Percentiles rank a stretch among this genome's conserved stretches.
phyloP scores from a whole-genome alignment of 2,797 vertebrate species.

The Acrossocheilus fasciatus region DNA sequence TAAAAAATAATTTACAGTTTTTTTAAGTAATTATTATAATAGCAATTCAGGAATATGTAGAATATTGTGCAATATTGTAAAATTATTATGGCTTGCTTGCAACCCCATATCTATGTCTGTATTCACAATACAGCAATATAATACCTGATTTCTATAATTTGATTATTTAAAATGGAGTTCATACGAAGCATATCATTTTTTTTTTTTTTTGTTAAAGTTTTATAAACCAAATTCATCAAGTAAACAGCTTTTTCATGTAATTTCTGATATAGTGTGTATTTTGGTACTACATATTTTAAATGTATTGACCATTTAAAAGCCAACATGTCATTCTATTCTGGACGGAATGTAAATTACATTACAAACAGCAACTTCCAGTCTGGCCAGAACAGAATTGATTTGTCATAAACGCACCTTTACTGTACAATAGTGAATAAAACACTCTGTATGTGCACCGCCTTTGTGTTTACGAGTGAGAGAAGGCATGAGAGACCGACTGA shows the following conservation, averaged over 20 bases:
- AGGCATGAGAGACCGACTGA: conserved; percentile 54
- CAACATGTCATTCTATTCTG: not conserved
- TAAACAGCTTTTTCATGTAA: not conserved
- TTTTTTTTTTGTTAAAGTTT: not conserved
- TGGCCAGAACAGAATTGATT: conserved; percentile 12
- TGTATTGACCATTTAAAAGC: not conserved
- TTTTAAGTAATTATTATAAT: not conserved
- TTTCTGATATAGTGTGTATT: not conserved
- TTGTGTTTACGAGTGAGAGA: conserved; percentile 20
- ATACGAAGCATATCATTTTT: no score
- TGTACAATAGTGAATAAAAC: conserved; percentile 46
- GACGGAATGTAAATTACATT: not conserved
- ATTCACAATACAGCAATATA: not conserved
- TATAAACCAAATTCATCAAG: not conserved
- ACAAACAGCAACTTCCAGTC: not conserved
- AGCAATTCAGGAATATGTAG: not conserved
- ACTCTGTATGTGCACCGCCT: conserved; percentile 21
- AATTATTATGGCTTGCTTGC: not conserved
- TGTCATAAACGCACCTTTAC: conserved; percentile 48
- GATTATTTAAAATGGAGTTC: not conserved
- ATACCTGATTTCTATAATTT: not conserved
- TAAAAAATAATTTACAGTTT: not conserved
- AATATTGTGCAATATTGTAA: not conserved
- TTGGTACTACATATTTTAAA: not conserved
- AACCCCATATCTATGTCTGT: not conserved